phyloP scores from a whole-genome alignment of 2,797 vertebrate genomes.

The Diplodus sargus region DNA sequence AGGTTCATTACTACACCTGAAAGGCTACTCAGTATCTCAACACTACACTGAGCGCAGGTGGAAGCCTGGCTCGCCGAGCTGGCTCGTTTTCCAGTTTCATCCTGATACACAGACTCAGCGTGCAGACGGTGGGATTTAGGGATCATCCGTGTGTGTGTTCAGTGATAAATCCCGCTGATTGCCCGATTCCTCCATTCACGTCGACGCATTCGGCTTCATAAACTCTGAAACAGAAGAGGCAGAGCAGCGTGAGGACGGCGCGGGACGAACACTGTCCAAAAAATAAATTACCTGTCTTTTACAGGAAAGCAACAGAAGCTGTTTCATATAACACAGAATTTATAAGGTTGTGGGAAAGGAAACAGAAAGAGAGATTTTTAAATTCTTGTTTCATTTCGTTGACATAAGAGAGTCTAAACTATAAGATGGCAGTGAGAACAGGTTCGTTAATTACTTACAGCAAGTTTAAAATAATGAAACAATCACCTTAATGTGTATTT shows the following conservation, averaged over 20 bases:
- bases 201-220: slow-evolving; percentile 41
- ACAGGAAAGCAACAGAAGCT: neutral
- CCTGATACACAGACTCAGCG: slow-evolving; percentile 17
- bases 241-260: slow-evolving; percentile 26
- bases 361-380: too few species aligned
- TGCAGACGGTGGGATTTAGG: slow-evolving; percentile 39
- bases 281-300: neutral
- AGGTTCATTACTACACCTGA: slow-evolving; percentile 28
- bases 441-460: too few species aligned
- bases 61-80: slow-evolving; percentile 39
- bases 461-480: too few species aligned
- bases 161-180: slow-evolving; percentile 40
- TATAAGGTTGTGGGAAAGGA: neutral
- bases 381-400: too few species aligned
- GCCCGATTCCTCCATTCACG: slow-evolving; percentile 37
- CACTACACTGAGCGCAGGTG: slow-evolving; percentile 40
- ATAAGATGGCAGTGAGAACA: too few species aligned
- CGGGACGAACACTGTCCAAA: slow-evolving; percentile 12
- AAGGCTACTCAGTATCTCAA: slow-evolving; percentile 41
- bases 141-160: slow-evolving; percentile 43
- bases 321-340: neutral
- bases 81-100: slow-evolving; percentile 47
- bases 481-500: too few species aligned
- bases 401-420: too few species aligned
- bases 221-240: slow-evolving; percentile 66